These are phyloP conservation scores for Perca flavescens DNA, from an alignment of 2,113 vertebrate species.

Conservation along the genomic window DNA sequence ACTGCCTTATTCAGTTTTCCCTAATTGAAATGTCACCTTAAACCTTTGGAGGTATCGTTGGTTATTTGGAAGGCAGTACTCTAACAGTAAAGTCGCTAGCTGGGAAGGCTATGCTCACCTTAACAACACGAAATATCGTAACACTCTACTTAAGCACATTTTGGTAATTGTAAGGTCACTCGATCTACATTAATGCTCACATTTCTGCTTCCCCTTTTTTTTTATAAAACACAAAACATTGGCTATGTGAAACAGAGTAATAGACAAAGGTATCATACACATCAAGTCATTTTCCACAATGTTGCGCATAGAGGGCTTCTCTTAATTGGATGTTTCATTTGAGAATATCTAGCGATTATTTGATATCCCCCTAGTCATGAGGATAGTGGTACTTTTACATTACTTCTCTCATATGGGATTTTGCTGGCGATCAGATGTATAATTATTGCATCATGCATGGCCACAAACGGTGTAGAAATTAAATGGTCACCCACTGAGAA, in stretches of 20 bases:
- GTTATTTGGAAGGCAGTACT: conserved; percentile 81
- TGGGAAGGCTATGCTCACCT: conserved; percentile 61
- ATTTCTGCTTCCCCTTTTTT: conserved; percentile 60
- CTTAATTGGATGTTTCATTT: conserved; percentile 43
- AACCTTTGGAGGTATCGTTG: conserved; percentile 75
- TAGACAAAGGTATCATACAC: conserved; percentile 63
- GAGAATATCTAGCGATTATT: conserved; percentile 63
- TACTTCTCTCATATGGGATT: conserved; percentile 42
- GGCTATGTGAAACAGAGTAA: conserved; percentile 67
- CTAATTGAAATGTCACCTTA: conserved; percentile 74
- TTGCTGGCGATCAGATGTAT: conserved; percentile 62
- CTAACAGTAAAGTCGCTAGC: conserved; percentile 62
- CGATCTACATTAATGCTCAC: conserved; percentile 74
- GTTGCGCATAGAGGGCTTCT: conserved; percentile 50
- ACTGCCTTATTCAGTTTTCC: conserved; percentile 56
- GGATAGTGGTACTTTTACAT: conserved; percentile 42
- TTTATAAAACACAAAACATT: conserved; percentile 69
- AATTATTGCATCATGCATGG: conserved; percentile 80
- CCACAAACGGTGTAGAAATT: conserved; percentile 62
- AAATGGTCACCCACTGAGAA: conserved; percentile 64
- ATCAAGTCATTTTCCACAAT: conserved; percentile 54
- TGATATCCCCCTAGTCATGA: conserved; percentile 30
- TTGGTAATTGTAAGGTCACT: conserved; percentile 84
- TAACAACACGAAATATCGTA: conserved; percentile 65
- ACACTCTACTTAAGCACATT: conserved; percentile 78